phyloP scores from a whole-genome alignment of 2,797 vertebrate species.

The Channa striata region DNA sequence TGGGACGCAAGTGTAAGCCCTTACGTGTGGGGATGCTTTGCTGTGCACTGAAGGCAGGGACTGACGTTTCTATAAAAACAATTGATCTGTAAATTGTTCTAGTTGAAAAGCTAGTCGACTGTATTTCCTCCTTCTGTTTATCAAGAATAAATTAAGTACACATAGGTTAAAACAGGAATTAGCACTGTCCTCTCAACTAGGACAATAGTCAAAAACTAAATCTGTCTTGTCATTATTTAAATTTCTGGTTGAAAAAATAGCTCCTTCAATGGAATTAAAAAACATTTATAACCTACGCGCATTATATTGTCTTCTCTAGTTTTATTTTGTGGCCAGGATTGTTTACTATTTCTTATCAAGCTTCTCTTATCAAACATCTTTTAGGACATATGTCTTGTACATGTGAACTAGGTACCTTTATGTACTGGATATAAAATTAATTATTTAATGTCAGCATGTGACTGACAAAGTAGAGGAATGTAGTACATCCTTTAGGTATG shows the following conservation, averaged over 20 bases:
- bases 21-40: conserved; percentile 6
- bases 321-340: too few relatives aligned
- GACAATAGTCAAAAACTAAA: too few relatives aligned
- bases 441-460: too few relatives aligned
- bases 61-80: conserved; percentile 27
- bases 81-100: conserved; percentile 27
- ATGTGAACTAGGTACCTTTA: too few relatives aligned
- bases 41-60: conserved; percentile 15
- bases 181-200: not conserved
- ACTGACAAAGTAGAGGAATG: too few relatives aligned
- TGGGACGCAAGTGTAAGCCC: conserved; percentile 31
- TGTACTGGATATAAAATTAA: too few relatives aligned
- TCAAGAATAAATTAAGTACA: conserved; percentile 19
- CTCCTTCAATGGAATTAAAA: not conserved
- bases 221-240: too few relatives aligned
- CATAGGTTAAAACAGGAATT: not conserved
- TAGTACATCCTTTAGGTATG: too few relatives aligned
- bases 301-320: not conserved
- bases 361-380: too few relatives aligned
- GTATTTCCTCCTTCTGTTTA: conserved; percentile 16
- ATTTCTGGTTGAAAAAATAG: not conserved
- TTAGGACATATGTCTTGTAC: too few relatives aligned
- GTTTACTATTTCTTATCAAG: not conserved
- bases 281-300: not conserved
- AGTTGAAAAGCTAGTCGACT: conserved; percentile 20